Percentiles rank a stretch among this genome's conserved stretches.
These are phyloP conservation scores for Ammospiza caudacuta DNA, from an alignment of 2,113 vertebrate species.

Conservation along the genomic window DNA sequence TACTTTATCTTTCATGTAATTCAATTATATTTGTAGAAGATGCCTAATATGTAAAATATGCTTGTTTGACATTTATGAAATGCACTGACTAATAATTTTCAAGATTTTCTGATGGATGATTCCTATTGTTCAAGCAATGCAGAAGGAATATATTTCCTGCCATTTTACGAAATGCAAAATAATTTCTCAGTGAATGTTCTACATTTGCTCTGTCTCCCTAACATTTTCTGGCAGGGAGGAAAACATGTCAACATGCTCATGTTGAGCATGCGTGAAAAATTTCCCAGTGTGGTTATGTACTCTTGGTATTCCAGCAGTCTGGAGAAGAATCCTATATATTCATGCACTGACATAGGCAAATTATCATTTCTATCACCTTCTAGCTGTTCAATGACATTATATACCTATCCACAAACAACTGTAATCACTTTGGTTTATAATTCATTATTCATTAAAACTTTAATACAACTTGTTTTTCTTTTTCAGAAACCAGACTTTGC, in stretches of 20 bases:
- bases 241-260: not conserved
- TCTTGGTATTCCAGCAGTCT: slow-evolving; percentile 10
- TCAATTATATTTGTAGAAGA: not conserved
- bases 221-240: not conserved
- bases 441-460: not conserved
- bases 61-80: not conserved
- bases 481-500: not conserved
- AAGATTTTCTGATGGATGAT: not conserved
- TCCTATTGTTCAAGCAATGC: not conserved
- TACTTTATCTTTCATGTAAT: not conserved
- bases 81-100: not conserved
- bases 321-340: slow-evolving; percentile 4
- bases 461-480: not conserved
- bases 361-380: slow-evolving; percentile 25
- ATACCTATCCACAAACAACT: not conserved
- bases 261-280: not conserved
- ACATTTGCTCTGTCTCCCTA: not conserved
- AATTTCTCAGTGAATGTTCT: not conserved
- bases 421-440: slow-evolving; percentile 8
- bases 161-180: not conserved
- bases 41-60: not conserved
- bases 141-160: not conserved
- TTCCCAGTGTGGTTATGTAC: not conserved
- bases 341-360: not conserved
- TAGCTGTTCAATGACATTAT: slow-evolving; percentile 20